phyloP scores from a whole-genome alignment of 2,113 vertebrate species.

The Ptilonorhynchus violaceus region DNA sequence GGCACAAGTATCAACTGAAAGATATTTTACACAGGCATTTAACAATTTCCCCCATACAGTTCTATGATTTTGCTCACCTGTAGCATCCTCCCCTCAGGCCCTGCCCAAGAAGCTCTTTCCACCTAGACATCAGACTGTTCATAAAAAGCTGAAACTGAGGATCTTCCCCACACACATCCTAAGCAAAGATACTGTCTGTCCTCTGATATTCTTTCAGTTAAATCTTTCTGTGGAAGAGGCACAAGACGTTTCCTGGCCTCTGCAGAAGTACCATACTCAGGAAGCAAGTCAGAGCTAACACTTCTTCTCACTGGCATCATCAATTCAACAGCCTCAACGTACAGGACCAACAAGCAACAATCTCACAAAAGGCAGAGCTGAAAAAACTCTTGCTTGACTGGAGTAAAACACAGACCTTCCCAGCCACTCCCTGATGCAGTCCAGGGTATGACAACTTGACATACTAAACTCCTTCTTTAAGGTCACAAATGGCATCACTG shows the following conservation, averaged over 20 bases:
- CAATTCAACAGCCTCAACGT: rapidly evolving
- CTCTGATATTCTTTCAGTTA: neutral
- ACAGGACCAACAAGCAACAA: neutral
- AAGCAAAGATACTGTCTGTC: neutral
- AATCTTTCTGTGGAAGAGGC: neutral
- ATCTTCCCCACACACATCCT: neutral
- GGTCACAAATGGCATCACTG: neutral
- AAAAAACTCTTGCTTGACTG: neutral
- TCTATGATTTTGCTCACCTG: neutral
- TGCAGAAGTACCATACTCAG: neutral
- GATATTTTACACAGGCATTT: neutral
- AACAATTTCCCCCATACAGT: neutral
- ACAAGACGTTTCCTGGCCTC: neutral
- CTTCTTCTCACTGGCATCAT: neutral
- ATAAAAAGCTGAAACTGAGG: neutral
- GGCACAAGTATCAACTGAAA: neutral
- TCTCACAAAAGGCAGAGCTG: neutral
- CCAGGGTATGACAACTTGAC: neutral
- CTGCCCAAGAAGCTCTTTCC: neutral
- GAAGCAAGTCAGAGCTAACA: neutral
- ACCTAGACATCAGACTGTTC: neutral
- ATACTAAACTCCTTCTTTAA: neutral
- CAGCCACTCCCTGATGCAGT: neutral
- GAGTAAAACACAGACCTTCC: neutral
- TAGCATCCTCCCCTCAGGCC: neutral